Percentiles rank a stretch among this genome's conserved stretches.
These are phyloP conservation scores for Chlamydotis undulata DNA, from an alignment of 2,113 vertebrate genomes.

Conservation along the genomic window DNA sequence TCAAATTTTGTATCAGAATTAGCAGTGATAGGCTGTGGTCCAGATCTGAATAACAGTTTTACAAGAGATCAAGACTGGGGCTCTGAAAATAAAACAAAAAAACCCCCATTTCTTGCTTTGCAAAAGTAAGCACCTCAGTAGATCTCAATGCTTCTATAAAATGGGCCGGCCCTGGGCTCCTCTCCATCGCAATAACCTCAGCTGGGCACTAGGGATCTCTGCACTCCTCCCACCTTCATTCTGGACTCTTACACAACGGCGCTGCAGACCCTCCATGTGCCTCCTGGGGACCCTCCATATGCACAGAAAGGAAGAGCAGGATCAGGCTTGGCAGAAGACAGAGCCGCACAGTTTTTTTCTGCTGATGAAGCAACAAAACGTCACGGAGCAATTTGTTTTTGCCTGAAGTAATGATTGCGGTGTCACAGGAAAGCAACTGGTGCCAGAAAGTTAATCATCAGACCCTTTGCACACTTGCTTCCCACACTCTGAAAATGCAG, in stretches of 20 bases:
- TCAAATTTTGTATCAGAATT: background rate
- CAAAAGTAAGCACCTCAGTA: background rate
- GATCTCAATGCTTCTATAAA: background rate
- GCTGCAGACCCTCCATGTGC: background rate
- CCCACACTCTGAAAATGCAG: slow-evolving; percentile 12
- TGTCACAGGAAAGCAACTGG: background rate
- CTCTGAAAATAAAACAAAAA: background rate
- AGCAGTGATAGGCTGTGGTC: background rate
- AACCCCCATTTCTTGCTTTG: background rate
- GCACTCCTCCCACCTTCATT: background rate
- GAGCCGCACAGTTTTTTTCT: background rate
- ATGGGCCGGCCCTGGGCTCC: background rate
- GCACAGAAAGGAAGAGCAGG: background rate
- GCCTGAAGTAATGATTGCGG: slow-evolving; percentile 29
- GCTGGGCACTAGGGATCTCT: background rate
- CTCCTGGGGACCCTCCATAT: background rate
- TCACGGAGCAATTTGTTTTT: background rate
- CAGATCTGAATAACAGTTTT: background rate
- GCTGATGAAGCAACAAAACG: slow-evolving; percentile 45
- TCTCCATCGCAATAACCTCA: background rate
- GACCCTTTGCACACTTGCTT: slow-evolving; percentile 23
- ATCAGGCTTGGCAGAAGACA: slow-evolving; percentile 22
- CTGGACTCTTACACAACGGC: background rate
- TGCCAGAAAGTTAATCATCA: slow-evolving; percentile 52
- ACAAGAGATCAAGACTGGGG: background rate